Evolutionary conservation across 2,797 vertebrate genomes (phyloP).

Genomic region (Linurgus olivaceus): DNA sequence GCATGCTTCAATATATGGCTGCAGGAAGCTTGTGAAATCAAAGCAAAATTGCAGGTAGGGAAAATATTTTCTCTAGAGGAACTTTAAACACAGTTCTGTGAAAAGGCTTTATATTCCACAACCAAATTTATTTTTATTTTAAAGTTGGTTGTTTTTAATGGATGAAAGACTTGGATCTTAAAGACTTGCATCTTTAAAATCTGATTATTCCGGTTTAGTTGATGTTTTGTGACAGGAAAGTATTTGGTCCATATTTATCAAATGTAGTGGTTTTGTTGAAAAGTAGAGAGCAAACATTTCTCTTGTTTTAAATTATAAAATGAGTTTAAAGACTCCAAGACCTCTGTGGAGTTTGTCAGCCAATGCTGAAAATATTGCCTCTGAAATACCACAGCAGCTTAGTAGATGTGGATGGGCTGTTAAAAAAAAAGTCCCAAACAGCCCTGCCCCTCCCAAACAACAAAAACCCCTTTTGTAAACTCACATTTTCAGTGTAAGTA

Average conservation of each 20-base stretch:
- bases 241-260: not conserved
- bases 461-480: not conserved
- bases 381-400: not conserved
- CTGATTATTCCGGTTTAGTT: not conserved
- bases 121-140: not conserved
- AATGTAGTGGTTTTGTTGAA: not conserved
- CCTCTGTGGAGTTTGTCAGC: not conserved
- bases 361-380: not conserved
- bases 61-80: not conserved
- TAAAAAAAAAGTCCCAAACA: not conserved
- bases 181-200: not conserved
- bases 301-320: not conserved
- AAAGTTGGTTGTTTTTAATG: not conserved
- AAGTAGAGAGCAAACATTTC: not conserved
- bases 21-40: not conserved
- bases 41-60: not conserved
- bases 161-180: not conserved
- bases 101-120: not conserved
- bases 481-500: not conserved
- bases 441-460: not conserved
- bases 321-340: not conserved
- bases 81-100: not conserved
- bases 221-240: not conserved
- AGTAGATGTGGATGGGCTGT: not conserved
- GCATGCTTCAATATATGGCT: not conserved